phyloP scores from a whole-genome alignment of 2,888 invertebrate species.

The Apotomis turbidana region DNA sequence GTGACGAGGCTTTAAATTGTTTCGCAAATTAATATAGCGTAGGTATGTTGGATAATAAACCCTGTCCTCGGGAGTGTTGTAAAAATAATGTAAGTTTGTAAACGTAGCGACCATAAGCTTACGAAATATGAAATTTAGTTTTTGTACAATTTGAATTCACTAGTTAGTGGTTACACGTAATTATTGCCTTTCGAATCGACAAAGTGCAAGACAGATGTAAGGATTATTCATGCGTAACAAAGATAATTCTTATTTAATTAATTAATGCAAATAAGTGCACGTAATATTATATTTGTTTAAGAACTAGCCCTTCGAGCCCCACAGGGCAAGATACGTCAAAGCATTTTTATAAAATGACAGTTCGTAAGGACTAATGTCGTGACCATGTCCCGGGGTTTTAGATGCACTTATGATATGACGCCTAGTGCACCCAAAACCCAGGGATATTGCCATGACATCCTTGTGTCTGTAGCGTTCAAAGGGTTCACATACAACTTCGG shows the following conservation, averaged over 20 bases:
- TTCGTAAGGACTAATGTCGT: no score
- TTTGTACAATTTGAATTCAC: constrained; percentile 78
- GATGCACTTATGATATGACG: no score
- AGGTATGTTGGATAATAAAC: constrained; percentile 34
- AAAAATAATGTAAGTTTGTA: constrained; percentile 75
- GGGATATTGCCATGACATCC: no score
- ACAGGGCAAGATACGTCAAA: not conserved
- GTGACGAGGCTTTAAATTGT: not conserved
- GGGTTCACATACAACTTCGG: constrained; percentile 51
- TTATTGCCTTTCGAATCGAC: constrained; percentile 55
- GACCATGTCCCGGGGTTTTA: no score
- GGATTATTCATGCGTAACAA: constrained; percentile 49
- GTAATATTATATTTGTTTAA: constrained; percentile 54
- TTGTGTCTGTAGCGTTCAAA: constrained; percentile 44
- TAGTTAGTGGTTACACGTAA: constrained; percentile 68
- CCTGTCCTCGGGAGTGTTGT: constrained; percentile 56
- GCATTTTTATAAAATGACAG: constrained; percentile 5
- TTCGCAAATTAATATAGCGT: constrained; percentile 7
- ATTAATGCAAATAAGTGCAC: constrained; percentile 48
- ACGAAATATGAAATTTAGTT: constrained; percentile 73
- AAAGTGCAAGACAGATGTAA: constrained; percentile 49
- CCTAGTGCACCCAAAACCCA: no score
- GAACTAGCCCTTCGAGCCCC: constrained; percentile 34
- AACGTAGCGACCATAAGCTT: constrained; percentile 68
- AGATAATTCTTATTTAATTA: constrained; percentile 46